These are phyloP conservation scores for Mastomys coucha DNA, from an alignment of 2,113 vertebrate genomes.

Conservation along the genomic window DNA sequence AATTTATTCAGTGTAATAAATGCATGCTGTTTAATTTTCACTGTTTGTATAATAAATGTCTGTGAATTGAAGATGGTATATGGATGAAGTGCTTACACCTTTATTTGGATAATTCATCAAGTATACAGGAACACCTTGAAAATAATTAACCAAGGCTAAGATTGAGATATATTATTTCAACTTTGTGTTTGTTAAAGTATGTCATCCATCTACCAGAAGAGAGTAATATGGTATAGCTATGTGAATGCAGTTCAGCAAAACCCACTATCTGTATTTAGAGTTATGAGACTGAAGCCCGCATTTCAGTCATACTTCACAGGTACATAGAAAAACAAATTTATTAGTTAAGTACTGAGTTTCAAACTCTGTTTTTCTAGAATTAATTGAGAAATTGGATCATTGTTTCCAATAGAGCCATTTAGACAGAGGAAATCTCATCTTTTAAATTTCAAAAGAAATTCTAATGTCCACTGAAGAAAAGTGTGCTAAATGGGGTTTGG, in stretches of 20 bases:
- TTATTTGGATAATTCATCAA: slow-evolving; percentile 16
- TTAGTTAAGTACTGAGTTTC: neutral
- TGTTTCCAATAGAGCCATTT: neutral
- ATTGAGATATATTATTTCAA: neutral
- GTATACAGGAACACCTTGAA: neutral
- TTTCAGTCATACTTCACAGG: neutral
- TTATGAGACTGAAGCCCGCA: neutral
- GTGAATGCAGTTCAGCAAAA: neutral
- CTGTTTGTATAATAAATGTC: neutral
- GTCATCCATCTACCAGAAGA: neutral
- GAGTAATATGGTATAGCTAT: neutral
- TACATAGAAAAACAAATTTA: neutral
- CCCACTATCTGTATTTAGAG: neutral
- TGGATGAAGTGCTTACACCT: neutral
- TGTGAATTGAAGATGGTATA: neutral
- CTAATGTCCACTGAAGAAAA: neutral
- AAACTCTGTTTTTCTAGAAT: neutral
- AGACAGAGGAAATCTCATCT: neutral
- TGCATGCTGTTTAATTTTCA: neutral
- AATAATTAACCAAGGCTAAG: neutral
- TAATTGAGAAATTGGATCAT: neutral
- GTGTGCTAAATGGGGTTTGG: neutral
- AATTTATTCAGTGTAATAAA: neutral
- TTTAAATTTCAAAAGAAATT: neutral
- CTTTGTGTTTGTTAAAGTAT: neutral